These are phyloP conservation scores for Leuctra nigra DNA, from an alignment of 2,888 invertebrate species.

Conservation along the genomic window DNA sequence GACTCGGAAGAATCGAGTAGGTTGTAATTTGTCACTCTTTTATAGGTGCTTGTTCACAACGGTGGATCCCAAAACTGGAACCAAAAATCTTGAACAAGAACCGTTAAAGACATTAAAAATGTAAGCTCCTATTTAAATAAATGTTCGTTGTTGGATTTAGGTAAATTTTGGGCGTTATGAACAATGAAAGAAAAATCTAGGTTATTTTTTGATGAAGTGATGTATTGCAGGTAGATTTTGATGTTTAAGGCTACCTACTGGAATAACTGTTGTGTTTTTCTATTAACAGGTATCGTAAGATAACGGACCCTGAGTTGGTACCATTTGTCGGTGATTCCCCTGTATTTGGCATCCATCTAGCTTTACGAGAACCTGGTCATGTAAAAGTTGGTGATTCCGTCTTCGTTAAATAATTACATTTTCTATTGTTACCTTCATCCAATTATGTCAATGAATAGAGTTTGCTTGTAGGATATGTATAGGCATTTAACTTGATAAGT, in stretches of 20 bases:
- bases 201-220: no score
- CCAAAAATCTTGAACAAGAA: conserved; percentile 36
- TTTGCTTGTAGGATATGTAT: no score
- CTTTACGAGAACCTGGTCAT: background rate
- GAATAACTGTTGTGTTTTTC: background rate
- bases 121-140: conserved; percentile 29
- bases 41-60: conserved; percentile 39
- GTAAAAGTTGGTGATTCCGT: conserved; percentile 1
- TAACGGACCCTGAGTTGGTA: background rate
- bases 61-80: conserved; percentile 37
- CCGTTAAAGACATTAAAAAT: conserved; percentile 38
- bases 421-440: no score
- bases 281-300: conserved; percentile 5
- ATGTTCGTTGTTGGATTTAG: background rate
- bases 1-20: no score
- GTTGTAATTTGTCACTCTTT: conserved; percentile 6
- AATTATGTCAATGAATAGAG: no score
- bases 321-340: background rate
- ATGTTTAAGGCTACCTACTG: no score
- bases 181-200: no score
- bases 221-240: no score
- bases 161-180: no score
- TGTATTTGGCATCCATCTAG: conserved; percentile 1
- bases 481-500: no score
- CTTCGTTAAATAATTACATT: conserved; percentile 1